phyloP scores from a whole-genome alignment of 1,140 invertebrate species.

The Orius insidiosus region DNA sequence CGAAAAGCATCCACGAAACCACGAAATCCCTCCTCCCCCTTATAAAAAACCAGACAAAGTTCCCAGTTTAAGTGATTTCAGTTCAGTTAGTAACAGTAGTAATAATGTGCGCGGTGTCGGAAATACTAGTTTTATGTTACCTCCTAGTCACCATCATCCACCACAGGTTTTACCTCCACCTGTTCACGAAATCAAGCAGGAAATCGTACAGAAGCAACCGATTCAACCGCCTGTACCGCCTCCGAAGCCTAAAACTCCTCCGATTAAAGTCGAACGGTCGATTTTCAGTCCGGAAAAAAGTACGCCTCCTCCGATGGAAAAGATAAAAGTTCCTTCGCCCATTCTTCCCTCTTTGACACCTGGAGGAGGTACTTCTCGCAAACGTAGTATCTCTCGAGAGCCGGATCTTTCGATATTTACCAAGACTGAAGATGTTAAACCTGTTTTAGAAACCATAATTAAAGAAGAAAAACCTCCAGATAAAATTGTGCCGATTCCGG shows the following conservation, averaged over 20 bases:
- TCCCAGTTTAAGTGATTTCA: slow-evolving; percentile 6
- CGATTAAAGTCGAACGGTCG: slow-evolving; percentile 9
- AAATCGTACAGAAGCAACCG: not conserved
- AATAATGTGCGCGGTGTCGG: not conserved
- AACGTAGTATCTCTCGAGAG: not conserved
- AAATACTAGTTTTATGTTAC: not conserved
- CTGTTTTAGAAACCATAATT: not conserved
- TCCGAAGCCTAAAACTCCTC: slow-evolving; percentile 5
- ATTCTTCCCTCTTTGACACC: not conserved
- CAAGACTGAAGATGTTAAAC: slow-evolving; percentile 8
- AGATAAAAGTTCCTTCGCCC: slow-evolving; percentile 1
- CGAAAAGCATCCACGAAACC: slow-evolving; percentile 5
- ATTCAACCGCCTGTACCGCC: not conserved
- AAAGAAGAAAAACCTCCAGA: slow-evolving; percentile 9
- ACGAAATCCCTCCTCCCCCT: slow-evolving; percentile 3
- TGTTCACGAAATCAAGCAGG: not conserved
- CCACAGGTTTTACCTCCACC: not conserved
- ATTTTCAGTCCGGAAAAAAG: slow-evolving; percentile 14
- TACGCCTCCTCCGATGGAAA: not conserved
- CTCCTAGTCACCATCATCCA: slow-evolving; percentile 7
- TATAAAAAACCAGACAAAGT: slow-evolving; percentile 9
- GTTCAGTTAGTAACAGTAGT: slow-evolving; percentile 1
- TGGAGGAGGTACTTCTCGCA: not conserved
- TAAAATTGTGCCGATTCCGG: not conserved
- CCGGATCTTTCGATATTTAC: not conserved